Percentiles rank a stretch among this genome's conserved stretches.
These are phyloP conservation scores for Drosophila austrosaltans DNA, from an alignment of 2,888 invertebrate species.

Conservation along the genomic window DNA sequence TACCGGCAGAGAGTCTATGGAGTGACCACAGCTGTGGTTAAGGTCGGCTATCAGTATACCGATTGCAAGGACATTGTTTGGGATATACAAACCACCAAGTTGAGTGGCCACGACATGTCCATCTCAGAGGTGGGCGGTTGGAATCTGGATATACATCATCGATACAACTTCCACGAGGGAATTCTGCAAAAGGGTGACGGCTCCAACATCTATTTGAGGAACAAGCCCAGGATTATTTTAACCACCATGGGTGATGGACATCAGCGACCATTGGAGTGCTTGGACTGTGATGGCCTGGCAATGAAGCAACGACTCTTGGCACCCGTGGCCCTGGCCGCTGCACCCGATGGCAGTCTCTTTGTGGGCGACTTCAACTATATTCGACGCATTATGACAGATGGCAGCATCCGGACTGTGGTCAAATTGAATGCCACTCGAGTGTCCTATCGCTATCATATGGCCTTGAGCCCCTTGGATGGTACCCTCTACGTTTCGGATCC, in stretches of 20 bases:
- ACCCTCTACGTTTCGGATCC: slow-evolving; percentile 98
- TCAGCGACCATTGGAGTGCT: slow-evolving; percentile 93
- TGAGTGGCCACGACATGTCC: slow-evolving; percentile 98
- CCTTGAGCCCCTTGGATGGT: slow-evolving; percentile 96
- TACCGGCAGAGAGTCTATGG: slow-evolving; percentile 98
- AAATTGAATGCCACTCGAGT: slow-evolving; percentile 93
- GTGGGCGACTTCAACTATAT: slow-evolving; percentile 98
- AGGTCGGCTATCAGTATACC: slow-evolving; percentile 97
- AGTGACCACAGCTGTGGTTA: slow-evolving; percentile 96
- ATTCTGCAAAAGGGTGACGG: slow-evolving; percentile 99
- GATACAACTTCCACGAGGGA: slow-evolving; percentile 99
- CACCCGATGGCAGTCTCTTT: slow-evolving; percentile 96
- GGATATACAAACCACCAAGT: slow-evolving; percentile 97
- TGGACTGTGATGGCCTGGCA: slow-evolving; percentile 91
- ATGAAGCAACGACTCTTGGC: slow-evolving; percentile 92
- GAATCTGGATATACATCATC: slow-evolving; percentile 98
- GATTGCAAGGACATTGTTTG: slow-evolving; percentile 97
- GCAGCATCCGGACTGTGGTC: slow-evolving; percentile 85
- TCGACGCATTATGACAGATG: slow-evolving; percentile 93
- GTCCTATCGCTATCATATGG: slow-evolving; percentile 98
- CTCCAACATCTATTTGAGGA: slow-evolving; percentile 96
- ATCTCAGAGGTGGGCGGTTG: slow-evolving; percentile 98
- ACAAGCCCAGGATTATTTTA: slow-evolving; percentile 94
- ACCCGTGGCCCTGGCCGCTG: slow-evolving; percentile 95
- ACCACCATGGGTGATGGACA: slow-evolving; percentile 96